Evolutionary conservation across 1,140 invertebrate genomes (phyloP).

Genomic region (Pantala flavescens): DNA sequence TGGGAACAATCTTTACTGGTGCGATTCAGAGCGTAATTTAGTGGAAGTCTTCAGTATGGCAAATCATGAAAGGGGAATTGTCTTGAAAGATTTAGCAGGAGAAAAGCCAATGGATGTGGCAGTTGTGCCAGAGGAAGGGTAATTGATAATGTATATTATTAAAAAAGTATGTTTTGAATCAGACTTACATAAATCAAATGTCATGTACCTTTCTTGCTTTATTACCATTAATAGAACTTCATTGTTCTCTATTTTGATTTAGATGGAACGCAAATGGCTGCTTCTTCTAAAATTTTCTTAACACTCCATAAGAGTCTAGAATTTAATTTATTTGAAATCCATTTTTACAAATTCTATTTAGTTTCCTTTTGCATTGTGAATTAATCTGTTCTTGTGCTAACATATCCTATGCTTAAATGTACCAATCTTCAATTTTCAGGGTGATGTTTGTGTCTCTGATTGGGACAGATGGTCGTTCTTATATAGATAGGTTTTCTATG

Average conservation of each 20-base stretch:
- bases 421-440: conserved; percentile 38
- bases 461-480: conserved; percentile 31
- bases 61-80: conserved; percentile 40
- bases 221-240: conserved; percentile 10
- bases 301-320: too few species aligned
- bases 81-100: conserved; percentile 41
- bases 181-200: neutral
- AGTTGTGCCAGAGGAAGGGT: conserved; percentile 53
- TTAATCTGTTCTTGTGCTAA: too few species aligned
- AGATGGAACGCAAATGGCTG: too few species aligned
- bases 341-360: too few species aligned
- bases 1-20: conserved; percentile 54
- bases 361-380: too few species aligned
- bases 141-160: too few species aligned
- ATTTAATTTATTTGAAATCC: too few species aligned
- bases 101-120: conserved; percentile 48
- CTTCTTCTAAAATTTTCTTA: too few species aligned
- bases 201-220: conserved; percentile 16
- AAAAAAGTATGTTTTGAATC: too few species aligned
- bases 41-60: conserved; percentile 47
- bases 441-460: conserved; percentile 52
- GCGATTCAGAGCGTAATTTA: conserved; percentile 42
- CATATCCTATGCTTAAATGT: too few species aligned
- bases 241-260: neutral
- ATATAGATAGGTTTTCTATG: conserved; percentile 49